These are phyloP conservation scores for Scolopax mira DNA, from an alignment of 2,113 vertebrate species.

Conservation along the genomic window DNA sequence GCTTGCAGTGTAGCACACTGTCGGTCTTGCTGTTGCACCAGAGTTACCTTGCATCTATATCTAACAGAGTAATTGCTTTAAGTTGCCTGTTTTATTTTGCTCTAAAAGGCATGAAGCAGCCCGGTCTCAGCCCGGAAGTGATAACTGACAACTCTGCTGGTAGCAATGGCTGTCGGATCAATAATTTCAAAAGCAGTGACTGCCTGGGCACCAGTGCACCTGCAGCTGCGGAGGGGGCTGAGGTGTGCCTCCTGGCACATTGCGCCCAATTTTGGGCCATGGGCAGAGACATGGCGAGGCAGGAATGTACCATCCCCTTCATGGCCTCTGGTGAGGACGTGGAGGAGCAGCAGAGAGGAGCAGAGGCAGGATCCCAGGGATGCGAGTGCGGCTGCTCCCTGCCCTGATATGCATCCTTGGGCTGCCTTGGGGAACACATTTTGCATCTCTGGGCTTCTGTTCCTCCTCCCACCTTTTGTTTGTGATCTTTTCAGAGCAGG, in stretches of 20 bases:
- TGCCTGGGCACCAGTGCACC: neutral
- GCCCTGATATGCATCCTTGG: neutral
- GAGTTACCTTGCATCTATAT: neutral
- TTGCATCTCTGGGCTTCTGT: neutral
- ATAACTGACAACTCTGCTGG: neutral
- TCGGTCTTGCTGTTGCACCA: neutral
- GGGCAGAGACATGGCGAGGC: fast-evolving
- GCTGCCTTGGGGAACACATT: neutral
- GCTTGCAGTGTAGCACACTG: neutral
- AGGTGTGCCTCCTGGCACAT: neutral
- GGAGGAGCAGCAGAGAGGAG: neutral
- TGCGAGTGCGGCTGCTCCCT: fast-evolving
- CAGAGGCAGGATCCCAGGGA: neutral
- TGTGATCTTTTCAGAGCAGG: conserved; percentile 5
- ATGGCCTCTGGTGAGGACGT: neutral
- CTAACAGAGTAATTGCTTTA: neutral
- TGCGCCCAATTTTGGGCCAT: neutral
- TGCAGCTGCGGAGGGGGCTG: neutral
- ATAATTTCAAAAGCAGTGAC: no score
- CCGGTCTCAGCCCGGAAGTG: neutral
- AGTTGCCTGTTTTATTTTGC: neutral
- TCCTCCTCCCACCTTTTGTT: neutral
- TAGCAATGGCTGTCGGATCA: neutral
- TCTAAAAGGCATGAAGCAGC: neutral
- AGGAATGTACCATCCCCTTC: neutral